phyloP scores from a whole-genome alignment of 2,888 invertebrate genomes.

The Amphipyra tragopoginis region DNA sequence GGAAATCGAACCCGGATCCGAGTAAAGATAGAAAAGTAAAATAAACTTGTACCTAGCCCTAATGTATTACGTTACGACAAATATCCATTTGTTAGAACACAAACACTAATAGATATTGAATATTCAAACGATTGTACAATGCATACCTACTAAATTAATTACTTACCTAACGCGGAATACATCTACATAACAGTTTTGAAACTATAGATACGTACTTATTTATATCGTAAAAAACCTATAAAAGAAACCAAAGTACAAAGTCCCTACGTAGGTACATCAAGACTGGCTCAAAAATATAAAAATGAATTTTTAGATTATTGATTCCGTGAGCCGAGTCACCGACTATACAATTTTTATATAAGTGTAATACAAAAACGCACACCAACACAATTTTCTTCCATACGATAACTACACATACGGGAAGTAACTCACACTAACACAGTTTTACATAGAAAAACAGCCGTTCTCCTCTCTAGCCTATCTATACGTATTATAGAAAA shows the following conservation, averaged over 20 bases:
- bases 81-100: constrained; percentile 9
- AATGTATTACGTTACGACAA: background rate
- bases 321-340: constrained; percentile 77
- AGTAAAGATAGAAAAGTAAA: background rate
- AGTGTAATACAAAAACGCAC: constrained; percentile 78
- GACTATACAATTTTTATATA: constrained; percentile 84
- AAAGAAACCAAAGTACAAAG: constrained; percentile 14
- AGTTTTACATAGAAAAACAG: constrained; percentile 87
- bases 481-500: constrained; percentile 82
- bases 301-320: constrained; percentile 86
- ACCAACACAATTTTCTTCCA: constrained; percentile 67
- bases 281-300: constrained; percentile 77
- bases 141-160: constrained; percentile 20
- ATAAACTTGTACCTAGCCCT: background rate
- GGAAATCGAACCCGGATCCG: constrained; percentile 36
- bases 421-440: constrained; percentile 80
- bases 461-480: constrained; percentile 82
- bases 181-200: constrained; percentile 33
- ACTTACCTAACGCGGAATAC: constrained; percentile 39
- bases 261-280: constrained; percentile 38
- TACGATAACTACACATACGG: constrained; percentile 84
- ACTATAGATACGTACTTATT: constrained; percentile 7
- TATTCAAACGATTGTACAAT: constrained; percentile 42
- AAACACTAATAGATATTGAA: constrained; percentile 27
- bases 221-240: constrained; percentile 4